Evolutionary conservation across 2,113 vertebrate species (phyloP).

Genomic region (Seriola aureovittata): DNA sequence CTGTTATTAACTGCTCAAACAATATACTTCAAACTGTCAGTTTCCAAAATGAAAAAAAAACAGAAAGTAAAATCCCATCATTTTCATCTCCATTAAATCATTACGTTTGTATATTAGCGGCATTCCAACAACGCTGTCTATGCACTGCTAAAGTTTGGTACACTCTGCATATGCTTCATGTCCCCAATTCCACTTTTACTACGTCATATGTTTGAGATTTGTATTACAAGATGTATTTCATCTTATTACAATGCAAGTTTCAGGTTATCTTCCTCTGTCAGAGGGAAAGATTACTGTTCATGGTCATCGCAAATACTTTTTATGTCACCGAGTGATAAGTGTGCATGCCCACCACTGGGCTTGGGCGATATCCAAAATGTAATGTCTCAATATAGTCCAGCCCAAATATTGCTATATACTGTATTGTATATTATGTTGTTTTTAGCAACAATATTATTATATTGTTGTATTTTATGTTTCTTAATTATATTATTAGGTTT

Average conservation of each 20-base stretch:
- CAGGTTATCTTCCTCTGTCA: constrained; percentile 2
- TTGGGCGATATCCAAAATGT: too few relatives aligned
- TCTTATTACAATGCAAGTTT: not conserved
- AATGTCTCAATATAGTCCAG: too few relatives aligned
- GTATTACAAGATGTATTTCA: not conserved
- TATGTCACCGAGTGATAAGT: not conserved
- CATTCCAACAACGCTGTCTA: not conserved
- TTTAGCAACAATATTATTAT: too few relatives aligned
- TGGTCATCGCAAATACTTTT: constrained; percentile 1
- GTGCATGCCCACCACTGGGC: too few relatives aligned
- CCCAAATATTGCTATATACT: too few relatives aligned
- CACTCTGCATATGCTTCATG: not conserved
- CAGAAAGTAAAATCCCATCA: not conserved
- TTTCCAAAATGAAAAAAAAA: not conserved
- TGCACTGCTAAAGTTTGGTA: not conserved
- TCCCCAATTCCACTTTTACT: not conserved
- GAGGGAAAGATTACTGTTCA: not conserved
- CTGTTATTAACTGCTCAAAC: not conserved
- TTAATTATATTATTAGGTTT: too few relatives aligned
- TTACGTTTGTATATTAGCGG: not conserved
- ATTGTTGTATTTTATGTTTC: too few relatives aligned
- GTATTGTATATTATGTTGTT: too few relatives aligned
- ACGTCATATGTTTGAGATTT: not conserved
- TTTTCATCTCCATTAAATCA: not conserved
- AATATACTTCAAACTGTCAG: too few relatives aligned